These are phyloP conservation scores for Sebastes hubbsi DNA, from an alignment of 2,797 vertebrate species.

Conservation along the genomic window DNA sequence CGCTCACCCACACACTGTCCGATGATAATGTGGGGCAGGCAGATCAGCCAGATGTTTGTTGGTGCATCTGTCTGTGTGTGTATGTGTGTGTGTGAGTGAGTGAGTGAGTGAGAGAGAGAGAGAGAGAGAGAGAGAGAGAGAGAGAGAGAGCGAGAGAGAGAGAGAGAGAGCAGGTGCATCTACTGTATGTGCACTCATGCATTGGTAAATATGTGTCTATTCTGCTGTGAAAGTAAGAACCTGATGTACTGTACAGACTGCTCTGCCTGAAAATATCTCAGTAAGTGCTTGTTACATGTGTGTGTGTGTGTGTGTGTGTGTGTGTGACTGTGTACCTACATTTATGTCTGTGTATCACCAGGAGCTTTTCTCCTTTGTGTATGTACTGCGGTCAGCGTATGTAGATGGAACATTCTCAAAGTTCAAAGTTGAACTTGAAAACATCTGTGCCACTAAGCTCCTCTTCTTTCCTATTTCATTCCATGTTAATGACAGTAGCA, in stretches of 20 bases:
- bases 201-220: neutral
- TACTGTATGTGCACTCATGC: slow-evolving; percentile 19
- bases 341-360: neutral
- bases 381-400: neutral
- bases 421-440: neutral
- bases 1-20: neutral
- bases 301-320: too few species aligned
- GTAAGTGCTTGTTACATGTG: neutral
- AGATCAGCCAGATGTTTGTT: slow-evolving; percentile 58
- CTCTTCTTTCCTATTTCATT: neutral
- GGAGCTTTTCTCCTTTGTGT: neutral
- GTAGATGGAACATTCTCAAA: accelerated
- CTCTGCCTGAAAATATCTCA: neutral
- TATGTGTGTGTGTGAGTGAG: neutral
- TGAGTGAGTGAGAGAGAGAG: too few species aligned
- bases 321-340: neutral
- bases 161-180: slow-evolving; percentile 12
- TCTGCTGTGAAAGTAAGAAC: neutral
- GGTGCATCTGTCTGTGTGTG: neutral
- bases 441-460: neutral
- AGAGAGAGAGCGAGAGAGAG: neutral
- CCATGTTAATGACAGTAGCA: neutral
- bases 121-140: too few species aligned
- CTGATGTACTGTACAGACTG: neutral
- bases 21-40: slow-evolving; percentile 45